Conservation (phyloP, 2,113 vertebrate species). For the Candoia aspera region DNA sequence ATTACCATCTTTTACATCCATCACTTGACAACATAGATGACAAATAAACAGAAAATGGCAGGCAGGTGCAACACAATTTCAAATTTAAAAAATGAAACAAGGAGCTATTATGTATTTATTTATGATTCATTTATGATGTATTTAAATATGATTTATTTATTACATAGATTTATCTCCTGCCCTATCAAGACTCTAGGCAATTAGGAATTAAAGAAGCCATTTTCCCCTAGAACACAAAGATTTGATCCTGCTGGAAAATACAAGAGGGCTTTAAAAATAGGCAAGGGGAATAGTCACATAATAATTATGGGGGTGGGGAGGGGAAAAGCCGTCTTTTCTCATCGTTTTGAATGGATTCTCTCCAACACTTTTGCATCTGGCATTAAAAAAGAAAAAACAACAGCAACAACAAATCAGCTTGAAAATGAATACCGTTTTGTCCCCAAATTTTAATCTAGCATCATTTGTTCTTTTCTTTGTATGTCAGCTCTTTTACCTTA, state of each 20-base stretch:
- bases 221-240: conserved; percentile 20
- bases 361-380: conserved; percentile 59
- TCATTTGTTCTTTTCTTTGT: background rate
- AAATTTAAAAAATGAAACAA: conserved; percentile 68
- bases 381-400: conserved; percentile 38
- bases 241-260: conserved; percentile 65
- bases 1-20: conserved; percentile 3
- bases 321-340: conserved; percentile 37
- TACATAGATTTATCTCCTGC: background rate
- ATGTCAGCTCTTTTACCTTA: background rate
- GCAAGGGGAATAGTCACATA: conserved; percentile 52
- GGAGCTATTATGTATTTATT: background rate
- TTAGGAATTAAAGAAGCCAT: conserved; percentile 60
- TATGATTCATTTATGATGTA: too few species aligned
- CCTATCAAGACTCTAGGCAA: background rate
- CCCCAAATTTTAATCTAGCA: conserved; percentile 34
- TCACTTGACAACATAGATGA: rapidly evolving
- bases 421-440: conserved; percentile 48
- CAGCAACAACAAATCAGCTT: conserved; percentile 20
- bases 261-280: conserved; percentile 3
- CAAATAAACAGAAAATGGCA: conserved; percentile 56
- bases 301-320: conserved; percentile 4
- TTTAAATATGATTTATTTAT: too few species aligned
- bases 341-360: conserved; percentile 46
- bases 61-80: conserved; percentile 60